A percentile compares a stretch with the other conserved stretches of the same genome.
These are phyloP conservation scores for Capitella teleta DNA, from an alignment of 1,140 invertebrate species.

Conservation along the genomic window DNA sequence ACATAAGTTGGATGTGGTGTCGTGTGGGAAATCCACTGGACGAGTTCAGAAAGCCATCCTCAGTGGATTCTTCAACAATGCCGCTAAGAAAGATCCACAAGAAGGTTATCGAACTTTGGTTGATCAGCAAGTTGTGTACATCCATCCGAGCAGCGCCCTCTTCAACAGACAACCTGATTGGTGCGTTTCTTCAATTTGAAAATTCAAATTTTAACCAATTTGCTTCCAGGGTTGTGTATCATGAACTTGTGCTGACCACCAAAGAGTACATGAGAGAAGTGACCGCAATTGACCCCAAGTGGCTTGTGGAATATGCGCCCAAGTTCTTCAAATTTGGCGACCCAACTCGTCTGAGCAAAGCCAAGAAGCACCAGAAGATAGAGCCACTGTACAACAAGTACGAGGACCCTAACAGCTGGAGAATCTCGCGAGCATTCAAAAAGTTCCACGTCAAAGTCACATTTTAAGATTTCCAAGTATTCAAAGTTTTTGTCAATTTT, in stretches of 20 bases:
- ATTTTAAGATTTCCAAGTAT: too few species aligned
- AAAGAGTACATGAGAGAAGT: constrained; percentile 99
- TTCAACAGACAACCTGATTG: constrained; percentile 98
- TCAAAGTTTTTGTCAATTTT: too few species aligned
- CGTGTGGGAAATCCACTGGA: constrained; percentile 88
- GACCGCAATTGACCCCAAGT: constrained; percentile 97
- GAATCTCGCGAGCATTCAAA: constrained; percentile 69
- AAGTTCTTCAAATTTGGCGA: constrained; percentile 99
- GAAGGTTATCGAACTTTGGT: constrained; percentile 96
- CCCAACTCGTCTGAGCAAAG: constrained; percentile 95
- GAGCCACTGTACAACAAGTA: constrained; percentile 99
- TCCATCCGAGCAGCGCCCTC: constrained; percentile 94
- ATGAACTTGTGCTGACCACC: constrained; percentile 96
- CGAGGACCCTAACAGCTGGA: constrained; percentile 97
- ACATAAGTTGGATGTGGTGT: constrained; percentile 94
- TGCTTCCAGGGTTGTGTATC: constrained; percentile 83
- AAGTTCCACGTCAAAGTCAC: constrained; percentile 43
- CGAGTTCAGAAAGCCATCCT: constrained; percentile 96
- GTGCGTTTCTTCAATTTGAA: constrained; percentile 44
- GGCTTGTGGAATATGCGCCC: constrained; percentile 97
- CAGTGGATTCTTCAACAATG: constrained; percentile 97
- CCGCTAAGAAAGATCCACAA: constrained; percentile 97
- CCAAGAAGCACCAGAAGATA: constrained; percentile 97
- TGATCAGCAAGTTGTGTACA: constrained; percentile 96
- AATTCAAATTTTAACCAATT: constrained; percentile 3